A percentile compares a stretch with the other conserved stretches of the same genome.
Evolutionary conservation across 1,140 invertebrate genomes (phyloP).

Genomic region (Microplitis demolitor): DNA sequence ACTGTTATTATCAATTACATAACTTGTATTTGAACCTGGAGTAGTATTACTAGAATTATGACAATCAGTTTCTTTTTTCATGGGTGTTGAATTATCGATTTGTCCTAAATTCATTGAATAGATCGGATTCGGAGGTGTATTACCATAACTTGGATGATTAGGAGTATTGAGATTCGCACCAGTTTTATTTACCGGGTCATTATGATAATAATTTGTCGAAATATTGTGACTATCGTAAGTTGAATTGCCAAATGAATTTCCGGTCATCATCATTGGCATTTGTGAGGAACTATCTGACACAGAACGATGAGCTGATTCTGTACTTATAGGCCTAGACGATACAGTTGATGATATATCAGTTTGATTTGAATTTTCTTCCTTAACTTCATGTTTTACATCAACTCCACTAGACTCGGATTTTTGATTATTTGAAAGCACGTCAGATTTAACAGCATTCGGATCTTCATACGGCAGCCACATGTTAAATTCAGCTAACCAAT

Average conservation of each 20-base stretch:
- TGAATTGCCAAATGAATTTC: slow-evolving; percentile 43
- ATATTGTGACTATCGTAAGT: slow-evolving; percentile 41
- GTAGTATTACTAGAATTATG: slow-evolving; percentile 30
- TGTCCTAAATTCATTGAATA: slow-evolving; percentile 33
- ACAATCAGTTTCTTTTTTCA: slow-evolving; percentile 43
- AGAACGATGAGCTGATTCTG: slow-evolving; percentile 38
- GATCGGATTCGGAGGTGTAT: slow-evolving; percentile 41
- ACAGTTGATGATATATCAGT: slow-evolving; percentile 42
- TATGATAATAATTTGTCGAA: slow-evolving; percentile 40
- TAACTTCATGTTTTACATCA: slow-evolving; percentile 47
- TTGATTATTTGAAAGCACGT: slow-evolving; percentile 33
- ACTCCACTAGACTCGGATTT: slow-evolving; percentile 40
- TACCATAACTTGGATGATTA: slow-evolving; percentile 35
- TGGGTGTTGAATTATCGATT: slow-evolving; percentile 35
- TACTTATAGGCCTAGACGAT: slow-evolving; percentile 43
- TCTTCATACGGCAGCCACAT: slow-evolving; percentile 84
- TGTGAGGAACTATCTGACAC: slow-evolving; percentile 20
- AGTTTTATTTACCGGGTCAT: slow-evolving; percentile 40
- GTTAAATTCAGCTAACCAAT: slow-evolving; percentile 97
- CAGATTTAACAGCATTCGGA: slow-evolving; percentile 36
- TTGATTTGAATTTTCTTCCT: slow-evolving; percentile 48
- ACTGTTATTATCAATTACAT: slow-evolving; percentile 31
- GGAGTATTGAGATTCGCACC: slow-evolving; percentile 30
- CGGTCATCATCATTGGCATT: slow-evolving; percentile 36
- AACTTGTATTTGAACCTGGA: slow-evolving; percentile 32